Base-by-base conservation (phyloP, 2,797 vertebrate genomes). In the Poecilia gillii region DNA sequence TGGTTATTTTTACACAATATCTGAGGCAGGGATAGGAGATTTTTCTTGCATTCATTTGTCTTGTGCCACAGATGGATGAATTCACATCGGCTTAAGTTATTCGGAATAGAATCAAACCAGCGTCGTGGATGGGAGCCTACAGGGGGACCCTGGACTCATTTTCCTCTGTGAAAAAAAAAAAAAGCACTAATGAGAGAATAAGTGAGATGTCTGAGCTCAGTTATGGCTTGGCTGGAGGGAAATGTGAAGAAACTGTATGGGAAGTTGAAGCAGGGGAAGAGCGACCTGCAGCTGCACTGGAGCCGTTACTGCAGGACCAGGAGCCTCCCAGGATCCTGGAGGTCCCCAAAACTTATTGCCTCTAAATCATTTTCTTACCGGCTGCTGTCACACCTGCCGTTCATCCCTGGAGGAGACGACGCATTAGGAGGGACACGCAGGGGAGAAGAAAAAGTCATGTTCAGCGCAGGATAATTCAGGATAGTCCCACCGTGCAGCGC, bases 301-400 rank as follows among this genome's bases (percentile, higher is more conserved):
- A 85, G 90, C 91, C 89, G 91, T 93, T 90, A 91, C 84, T 83
- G 80, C 81, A 72, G 23, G 82, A 77, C 49, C 89, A 75, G 43
- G 36, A 78, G 87, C 93, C 93, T 95, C 81, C 77, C 87, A 95
- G 95, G 94, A 96, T 93, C 89, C 78, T 81, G 88, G 85, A 89
- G 20, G 89, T 94, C 91, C 90, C 85, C 47, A 82, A 91, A 91
- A 82, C 94, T 95, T 94, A 96, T 90, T 95, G 95, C 95, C 95
- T 96, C 96, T 94, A 96, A 95, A 97, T 96, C 96, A 95, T 94
- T 94, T 93, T 95, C 94, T 88, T 96, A 97, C 96, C 94, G 96
- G 96, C 96, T 96, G 92, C 92, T 95, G 95, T 97, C 95, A 93
- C 92, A 92, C 92, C 62, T 89, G 95, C 94, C 95, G 93, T 97